Conservation (phyloP, 2,888 invertebrate species). For the Choreutis nemorana region DNA sequence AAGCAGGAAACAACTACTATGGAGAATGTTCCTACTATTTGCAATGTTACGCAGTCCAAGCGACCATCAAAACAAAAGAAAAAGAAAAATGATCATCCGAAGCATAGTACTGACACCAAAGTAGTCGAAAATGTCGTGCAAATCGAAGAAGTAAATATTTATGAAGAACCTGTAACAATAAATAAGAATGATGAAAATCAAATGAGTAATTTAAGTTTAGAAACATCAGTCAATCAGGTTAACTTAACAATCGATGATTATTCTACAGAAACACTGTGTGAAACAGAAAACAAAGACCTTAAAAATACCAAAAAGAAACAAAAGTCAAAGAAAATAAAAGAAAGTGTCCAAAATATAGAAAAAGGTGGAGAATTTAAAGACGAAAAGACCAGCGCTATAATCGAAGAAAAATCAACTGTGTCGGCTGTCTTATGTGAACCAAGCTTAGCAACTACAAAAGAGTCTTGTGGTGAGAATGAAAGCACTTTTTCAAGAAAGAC, state of each 20-base stretch:
- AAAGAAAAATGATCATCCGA: neutral
- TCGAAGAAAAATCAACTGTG: conserved; percentile 1
- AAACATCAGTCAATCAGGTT: neutral
- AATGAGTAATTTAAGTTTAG: neutral
- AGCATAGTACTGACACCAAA: neutral
- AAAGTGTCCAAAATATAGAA: conserved; percentile 30
- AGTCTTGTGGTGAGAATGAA: conserved; percentile 7
- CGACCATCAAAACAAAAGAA: conserved; percentile 1
- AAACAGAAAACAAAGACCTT: conserved; percentile 12
- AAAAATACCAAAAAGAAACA: conserved; percentile 29
- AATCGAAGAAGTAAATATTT: neutral
- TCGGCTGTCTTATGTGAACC: neutral
- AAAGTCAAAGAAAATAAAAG: conserved; percentile 31
- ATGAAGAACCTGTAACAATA: neutral
- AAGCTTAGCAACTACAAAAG: conserved; percentile 2
- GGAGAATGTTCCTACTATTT: too few relatives aligned
- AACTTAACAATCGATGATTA: neutral
- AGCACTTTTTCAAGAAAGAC: conserved; percentile 12
- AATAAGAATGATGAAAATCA: neutral
- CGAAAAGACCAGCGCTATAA: conserved; percentile 24
- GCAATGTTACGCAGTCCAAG: too few relatives aligned
- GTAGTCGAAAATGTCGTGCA: neutral
- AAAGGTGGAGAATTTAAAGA: conserved; percentile 30
- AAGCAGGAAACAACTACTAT: too few relatives aligned
- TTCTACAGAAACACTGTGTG: conserved; percentile 6